phyloP scores from a whole-genome alignment of 2,888 invertebrate species.

The Diogma glabrata region DNA sequence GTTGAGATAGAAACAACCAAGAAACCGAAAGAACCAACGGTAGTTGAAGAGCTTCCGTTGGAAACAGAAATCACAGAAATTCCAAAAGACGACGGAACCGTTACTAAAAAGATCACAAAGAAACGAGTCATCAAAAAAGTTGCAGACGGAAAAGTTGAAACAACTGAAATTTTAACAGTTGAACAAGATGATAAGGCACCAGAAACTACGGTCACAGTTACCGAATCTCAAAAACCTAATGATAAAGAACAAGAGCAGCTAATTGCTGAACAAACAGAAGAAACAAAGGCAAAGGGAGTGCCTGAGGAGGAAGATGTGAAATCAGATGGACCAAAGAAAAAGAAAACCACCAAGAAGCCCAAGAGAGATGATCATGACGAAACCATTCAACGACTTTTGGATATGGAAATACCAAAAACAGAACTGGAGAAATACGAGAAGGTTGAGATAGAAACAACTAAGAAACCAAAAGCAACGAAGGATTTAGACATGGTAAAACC shows the following conservation, averaged over 20 bases:
- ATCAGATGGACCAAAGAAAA: slow-evolving; percentile 17
- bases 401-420: slow-evolving; percentile 25
- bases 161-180: slow-evolving; percentile 30
- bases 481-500: neutral
- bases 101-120: slow-evolving; percentile 27
- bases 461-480: slow-evolving; percentile 24
- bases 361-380: slow-evolving; percentile 32
- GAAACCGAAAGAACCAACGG: slow-evolving; percentile 13
- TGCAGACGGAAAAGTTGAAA: slow-evolving; percentile 30
- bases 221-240: slow-evolving; percentile 14
- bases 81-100: slow-evolving; percentile 27
- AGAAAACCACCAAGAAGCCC: slow-evolving; percentile 23
- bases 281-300: neutral
- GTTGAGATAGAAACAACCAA: slow-evolving; percentile 25
- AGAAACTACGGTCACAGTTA: slow-evolving; percentile 24
- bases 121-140: slow-evolving; percentile 29
- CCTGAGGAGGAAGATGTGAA: slow-evolving; percentile 17
- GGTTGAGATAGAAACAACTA: slow-evolving; percentile 26
- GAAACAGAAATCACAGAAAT: slow-evolving; percentile 28
- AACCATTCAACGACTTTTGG: slow-evolving; percentile 23
- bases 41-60: slow-evolving; percentile 31
- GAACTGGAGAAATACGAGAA: slow-evolving; percentile 29
- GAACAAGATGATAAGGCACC: slow-evolving; percentile 30
- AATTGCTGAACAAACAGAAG: slow-evolving; percentile 5
- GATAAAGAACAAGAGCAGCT: slow-evolving; percentile 18